A percentile compares a stretch with the other conserved stretches of the same genome.
Conservation (phyloP, 2,888 invertebrate genomes). For the Zootermopsis nevadensis region DNA sequence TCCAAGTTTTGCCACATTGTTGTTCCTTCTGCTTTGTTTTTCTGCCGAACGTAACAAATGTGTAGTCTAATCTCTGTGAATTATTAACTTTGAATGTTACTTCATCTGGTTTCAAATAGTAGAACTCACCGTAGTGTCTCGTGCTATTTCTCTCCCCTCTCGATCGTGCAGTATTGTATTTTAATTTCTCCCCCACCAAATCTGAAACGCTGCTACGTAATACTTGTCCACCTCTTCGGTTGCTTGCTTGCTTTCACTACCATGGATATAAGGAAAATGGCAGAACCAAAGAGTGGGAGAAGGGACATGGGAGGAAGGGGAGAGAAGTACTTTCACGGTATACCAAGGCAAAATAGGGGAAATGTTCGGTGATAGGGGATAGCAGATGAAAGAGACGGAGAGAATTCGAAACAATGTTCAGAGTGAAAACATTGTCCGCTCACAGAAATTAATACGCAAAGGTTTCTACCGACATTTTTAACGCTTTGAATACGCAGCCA, state of each 20-base stretch:
- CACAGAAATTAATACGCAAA: neutral
- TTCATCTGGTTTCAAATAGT: slow-evolving; percentile 8
- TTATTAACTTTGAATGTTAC: neutral
- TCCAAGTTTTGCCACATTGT: slow-evolving; percentile 16
- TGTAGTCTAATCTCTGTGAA: neutral
- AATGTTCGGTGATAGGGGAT: slow-evolving; percentile 36
- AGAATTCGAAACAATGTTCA: neutral
- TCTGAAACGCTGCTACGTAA: slow-evolving; percentile 7
- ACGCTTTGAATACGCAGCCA: too few relatives aligned
- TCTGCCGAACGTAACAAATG: neutral
- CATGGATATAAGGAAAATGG: slow-evolving; percentile 45
- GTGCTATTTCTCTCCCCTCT: neutral
- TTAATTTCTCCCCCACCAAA: slow-evolving; percentile 19
- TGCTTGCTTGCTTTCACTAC: slow-evolving; percentile 44
- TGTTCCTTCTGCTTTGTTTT: slow-evolving; percentile 18
- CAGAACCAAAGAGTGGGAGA: neutral
- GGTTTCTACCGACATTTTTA: too few relatives aligned
- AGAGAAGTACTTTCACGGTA: slow-evolving; percentile 47
- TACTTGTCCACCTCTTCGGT: slow-evolving; percentile 13
- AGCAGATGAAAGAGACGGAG: slow-evolving; percentile 28
- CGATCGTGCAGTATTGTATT: slow-evolving; percentile 30
- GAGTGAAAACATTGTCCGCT: slow-evolving; percentile 14
- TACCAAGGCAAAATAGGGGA: slow-evolving; percentile 45
- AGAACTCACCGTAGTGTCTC: neutral
- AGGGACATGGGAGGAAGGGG: slow-evolving; percentile 21